phyloP scores from a whole-genome alignment of 2,888 invertebrate species.

The Callimorpha dominula region DNA sequence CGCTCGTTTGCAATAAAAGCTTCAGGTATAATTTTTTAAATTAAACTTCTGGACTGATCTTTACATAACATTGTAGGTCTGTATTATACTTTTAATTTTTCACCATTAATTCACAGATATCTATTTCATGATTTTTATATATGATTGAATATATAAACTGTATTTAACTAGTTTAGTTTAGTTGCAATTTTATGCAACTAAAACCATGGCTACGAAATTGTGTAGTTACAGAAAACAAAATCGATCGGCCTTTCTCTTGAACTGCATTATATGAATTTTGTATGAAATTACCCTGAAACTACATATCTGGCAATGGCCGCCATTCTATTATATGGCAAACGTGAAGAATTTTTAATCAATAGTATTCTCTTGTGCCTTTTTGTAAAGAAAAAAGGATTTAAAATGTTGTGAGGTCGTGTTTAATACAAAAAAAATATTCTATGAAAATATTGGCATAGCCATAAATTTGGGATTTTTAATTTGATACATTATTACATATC shows the following conservation, averaged over 20 bases:
- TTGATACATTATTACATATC: too few species aligned
- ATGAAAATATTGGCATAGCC: neutral
- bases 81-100: too few species aligned
- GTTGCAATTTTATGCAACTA: neutral
- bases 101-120: too few species aligned
- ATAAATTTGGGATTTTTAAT: too few species aligned
- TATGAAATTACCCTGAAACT: conserved; percentile 48
- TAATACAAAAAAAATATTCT: neutral
- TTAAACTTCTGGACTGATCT: too few species aligned
- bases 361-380: neutral
- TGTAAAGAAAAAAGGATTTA: neutral
- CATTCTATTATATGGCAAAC: conserved; percentile 30
- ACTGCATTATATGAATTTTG: conserved; percentile 50
- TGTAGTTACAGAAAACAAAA: neutral
- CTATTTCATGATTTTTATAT: too few species aligned
- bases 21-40: too few species aligned
- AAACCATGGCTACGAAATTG: neutral
- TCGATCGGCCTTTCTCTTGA: conserved; percentile 26
- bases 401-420: neutral
- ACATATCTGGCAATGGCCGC: conserved; percentile 20
- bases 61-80: too few species aligned
- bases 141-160: too few species aligned
- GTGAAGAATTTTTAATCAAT: conserved; percentile 47
- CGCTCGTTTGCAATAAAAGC: too few species aligned
- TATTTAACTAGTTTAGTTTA: too few species aligned